Evolutionary conservation across 2,888 invertebrate genomes (phyloP).

Genomic region (Troides oblongomaculatus): DNA sequence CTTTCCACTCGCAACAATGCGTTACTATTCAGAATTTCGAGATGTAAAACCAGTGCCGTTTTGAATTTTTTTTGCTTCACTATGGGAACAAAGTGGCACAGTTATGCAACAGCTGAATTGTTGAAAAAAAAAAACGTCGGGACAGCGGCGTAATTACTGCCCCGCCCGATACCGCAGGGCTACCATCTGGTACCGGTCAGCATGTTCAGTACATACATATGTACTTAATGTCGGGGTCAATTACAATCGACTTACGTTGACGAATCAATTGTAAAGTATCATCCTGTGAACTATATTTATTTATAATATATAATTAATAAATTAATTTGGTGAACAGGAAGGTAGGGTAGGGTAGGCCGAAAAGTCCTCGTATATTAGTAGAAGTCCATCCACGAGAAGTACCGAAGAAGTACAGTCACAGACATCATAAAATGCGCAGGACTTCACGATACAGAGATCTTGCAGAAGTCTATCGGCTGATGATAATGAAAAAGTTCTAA

Average conservation of each 20-base stretch:
- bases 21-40: not conserved
- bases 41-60: not conserved
- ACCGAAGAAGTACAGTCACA: no score
- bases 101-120: constrained; percentile 8
- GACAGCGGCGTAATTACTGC: constrained; percentile 5
- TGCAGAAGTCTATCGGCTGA: no score
- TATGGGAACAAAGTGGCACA: constrained; percentile 1
- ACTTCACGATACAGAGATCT: no score
- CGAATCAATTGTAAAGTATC: not conserved
- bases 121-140: constrained; percentile 15
- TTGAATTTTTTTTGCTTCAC: not conserved
- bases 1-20: not conserved
- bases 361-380: no score
- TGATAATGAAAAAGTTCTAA: no score
- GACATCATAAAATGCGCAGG: no score
- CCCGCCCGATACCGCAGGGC: constrained; percentile 14
- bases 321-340: no score
- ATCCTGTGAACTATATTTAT: no score
- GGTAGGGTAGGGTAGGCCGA: no score
- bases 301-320: no score
- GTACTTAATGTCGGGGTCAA: not conserved
- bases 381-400: no score
- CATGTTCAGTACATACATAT: not conserved
- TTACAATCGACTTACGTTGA: not conserved
- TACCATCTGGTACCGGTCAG: constrained; percentile 13